Percentiles rank a stretch among this genome's conserved stretches.
phyloP scores from a whole-genome alignment of 2,888 invertebrate genomes.

The Cactoblastis cactorum region DNA sequence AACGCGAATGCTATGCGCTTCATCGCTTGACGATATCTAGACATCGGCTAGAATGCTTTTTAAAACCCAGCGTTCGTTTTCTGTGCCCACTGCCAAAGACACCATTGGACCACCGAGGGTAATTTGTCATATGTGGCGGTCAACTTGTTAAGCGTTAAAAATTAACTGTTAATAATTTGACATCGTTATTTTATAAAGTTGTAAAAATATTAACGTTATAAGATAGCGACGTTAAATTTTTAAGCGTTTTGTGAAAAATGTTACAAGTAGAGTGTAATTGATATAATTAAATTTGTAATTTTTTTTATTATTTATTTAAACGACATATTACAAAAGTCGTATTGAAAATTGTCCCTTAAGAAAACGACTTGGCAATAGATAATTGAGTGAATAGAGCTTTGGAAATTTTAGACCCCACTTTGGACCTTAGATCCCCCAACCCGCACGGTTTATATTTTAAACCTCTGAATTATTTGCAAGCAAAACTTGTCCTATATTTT shows the following conservation, averaged over 20 bases:
- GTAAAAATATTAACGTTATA: neutral
- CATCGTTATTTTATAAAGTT: neutral
- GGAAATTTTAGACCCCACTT: neutral
- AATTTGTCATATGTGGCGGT: constrained; percentile 17
- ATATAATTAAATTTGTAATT: too few species aligned
- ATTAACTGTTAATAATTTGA: neutral
- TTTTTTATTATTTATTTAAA: too few species aligned
- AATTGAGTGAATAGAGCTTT: neutral
- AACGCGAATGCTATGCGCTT: constrained; percentile 13
- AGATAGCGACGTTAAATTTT: too few species aligned
- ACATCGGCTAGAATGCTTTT: constrained; percentile 87
- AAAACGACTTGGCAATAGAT: neutral
- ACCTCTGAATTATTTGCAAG: neutral
- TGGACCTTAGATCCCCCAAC: neutral
- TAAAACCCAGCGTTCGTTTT: constrained; percentile 95
- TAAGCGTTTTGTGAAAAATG: too few species aligned
- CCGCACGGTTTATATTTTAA: constrained; percentile 6
- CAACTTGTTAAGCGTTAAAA: too few species aligned
- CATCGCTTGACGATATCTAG: constrained; percentile 53
- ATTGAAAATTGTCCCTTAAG: neutral
- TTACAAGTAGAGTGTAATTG: too few species aligned
- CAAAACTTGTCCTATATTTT: neutral
- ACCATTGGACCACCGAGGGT: constrained; percentile 74
- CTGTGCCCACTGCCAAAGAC: constrained; percentile 94
- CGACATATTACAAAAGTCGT: too few species aligned